Evolutionary conservation across 2,797 vertebrate genomes (phyloP), one percentile per base, ranked within the genome.

Genomic region (Dipus sagitta): DNA sequence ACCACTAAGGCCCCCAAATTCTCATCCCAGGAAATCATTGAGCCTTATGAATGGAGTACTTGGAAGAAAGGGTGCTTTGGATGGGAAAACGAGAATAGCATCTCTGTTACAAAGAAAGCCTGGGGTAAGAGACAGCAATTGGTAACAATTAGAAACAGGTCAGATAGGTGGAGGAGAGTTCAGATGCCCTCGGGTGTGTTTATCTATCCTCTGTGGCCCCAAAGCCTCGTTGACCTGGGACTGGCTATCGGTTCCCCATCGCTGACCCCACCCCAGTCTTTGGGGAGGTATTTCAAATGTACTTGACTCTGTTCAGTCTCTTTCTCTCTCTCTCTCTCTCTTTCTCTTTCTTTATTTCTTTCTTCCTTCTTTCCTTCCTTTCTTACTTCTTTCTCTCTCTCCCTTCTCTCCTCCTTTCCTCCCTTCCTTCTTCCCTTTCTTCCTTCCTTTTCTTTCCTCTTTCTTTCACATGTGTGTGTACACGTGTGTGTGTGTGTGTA

Each of bases 111-210:
- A 96, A 96, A 96, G 91, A 89, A 90, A 96, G 96, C 42, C 34
- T 94, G 71, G 94, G 92, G 89, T 67, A 84, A 95, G 76, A 92
- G 91, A 72, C 20, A 91, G 93, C 94, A 97, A 97, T 96, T 96
- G 97, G 97, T 87, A 95, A 32, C 68, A 97, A 97, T 96, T 94
- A 96, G 87, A 93, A 90, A 88, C 38, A 86, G 97, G 94, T 95
- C 76, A 60, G 77, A 5, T 78, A 18, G 85, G 72, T 3, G 83
- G 76, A 87, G 76, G 96, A 93, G 95, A 97, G 96, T 97, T 97
- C 85, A 95, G 96, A 42, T 92, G 34, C 91, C 54, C 82, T 32
- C 93, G 21, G 81, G 85, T 81, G 28, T 93, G 95, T 97, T 97
- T 97, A 93, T 90, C 82, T 78, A 47, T 83, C 90, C 76, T 90